Percentiles rank a stretch among this genome's conserved stretches.
These are phyloP conservation scores for Meda fulgida DNA, from an alignment of 2,797 vertebrate species.

Conservation along the genomic window DNA sequence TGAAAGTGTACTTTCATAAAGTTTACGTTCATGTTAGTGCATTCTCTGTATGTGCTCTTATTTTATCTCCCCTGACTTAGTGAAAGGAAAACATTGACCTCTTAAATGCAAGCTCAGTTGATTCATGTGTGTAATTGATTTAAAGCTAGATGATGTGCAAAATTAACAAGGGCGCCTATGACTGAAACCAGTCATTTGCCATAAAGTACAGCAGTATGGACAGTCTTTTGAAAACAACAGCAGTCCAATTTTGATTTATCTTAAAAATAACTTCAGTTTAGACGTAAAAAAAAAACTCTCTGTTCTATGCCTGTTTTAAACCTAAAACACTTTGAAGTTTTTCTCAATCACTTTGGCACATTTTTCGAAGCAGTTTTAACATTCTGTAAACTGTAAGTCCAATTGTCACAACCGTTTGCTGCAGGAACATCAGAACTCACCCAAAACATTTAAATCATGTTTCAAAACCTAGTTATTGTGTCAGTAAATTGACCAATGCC, in stretches of 20 bases:
- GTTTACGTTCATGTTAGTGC: no score
- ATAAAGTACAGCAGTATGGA: conserved; percentile 54
- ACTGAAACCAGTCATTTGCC: conserved; percentile 62
- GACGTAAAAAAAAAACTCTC: conserved; percentile 29
- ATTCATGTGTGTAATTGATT: conserved; percentile 78
- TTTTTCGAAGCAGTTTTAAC: no score
- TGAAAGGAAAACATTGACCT: conserved; percentile 66
- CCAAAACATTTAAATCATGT: no score
- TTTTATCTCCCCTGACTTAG: conserved; percentile 56
- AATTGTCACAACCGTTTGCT: no score
- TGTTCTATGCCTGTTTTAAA: not conserved
- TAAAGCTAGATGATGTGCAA: conserved; percentile 70
- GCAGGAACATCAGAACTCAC: no score
- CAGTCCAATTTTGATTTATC: conserved; percentile 48
- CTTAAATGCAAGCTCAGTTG: conserved; percentile 71
- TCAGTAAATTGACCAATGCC: no score
- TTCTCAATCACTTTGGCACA: no score
- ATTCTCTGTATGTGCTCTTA: conserved; percentile 14
- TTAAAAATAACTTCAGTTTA: conserved; percentile 54
- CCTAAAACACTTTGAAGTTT: not conserved
- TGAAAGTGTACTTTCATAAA: no score
- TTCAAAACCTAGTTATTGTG: no score
- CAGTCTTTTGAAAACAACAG: conserved; percentile 58
- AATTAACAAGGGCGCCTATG: conserved; percentile 67
- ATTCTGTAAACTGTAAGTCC: no score